A percentile compares a stretch with the other conserved stretches of the same genome.
Evolutionary conservation across 2,113 vertebrate species (phyloP).

Genomic region (Percina caprodes): DNA sequence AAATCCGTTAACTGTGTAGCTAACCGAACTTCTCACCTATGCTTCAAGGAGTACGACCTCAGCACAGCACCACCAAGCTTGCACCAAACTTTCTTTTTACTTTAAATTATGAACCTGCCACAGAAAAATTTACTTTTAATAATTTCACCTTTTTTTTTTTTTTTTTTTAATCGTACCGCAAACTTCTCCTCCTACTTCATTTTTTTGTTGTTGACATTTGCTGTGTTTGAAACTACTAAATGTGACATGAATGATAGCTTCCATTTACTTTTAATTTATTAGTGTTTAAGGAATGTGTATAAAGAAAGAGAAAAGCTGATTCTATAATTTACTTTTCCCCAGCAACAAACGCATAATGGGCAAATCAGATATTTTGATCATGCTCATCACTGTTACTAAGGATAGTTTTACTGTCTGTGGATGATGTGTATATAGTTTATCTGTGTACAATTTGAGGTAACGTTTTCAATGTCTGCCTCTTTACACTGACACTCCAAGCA

Average conservation of each 20-base stretch:
- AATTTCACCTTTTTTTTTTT: conserved; percentile 47
- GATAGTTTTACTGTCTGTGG: conserved; percentile 23
- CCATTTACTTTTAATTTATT: conserved; percentile 78
- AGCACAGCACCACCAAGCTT: conserved; percentile 33
- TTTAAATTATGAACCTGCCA: conserved; percentile 63
- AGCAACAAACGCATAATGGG: background rate
- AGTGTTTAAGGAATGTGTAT: conserved; percentile 52
- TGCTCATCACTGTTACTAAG: conserved; percentile 23
- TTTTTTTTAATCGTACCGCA: background rate
- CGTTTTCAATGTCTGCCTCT: conserved; percentile 3
- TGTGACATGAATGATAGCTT: conserved; percentile 53
- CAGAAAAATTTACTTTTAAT: conserved; percentile 34
- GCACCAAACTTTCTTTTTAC: conserved; percentile 58
- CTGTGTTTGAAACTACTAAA: conserved; percentile 71
- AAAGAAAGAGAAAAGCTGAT: conserved; percentile 25
- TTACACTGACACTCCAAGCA: conserved; percentile 19
- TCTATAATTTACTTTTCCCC: background rate
- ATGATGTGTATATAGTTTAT: conserved; percentile 5
- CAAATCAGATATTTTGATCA: conserved; percentile 5
- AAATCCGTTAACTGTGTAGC: conserved; percentile 42
- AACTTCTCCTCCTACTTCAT: conserved; percentile 12
- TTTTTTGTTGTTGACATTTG: conserved; percentile 39
- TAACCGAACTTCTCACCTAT: conserved; percentile 36
- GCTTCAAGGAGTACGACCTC: conserved; percentile 43
- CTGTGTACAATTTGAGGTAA: background rate